phyloP scores from a whole-genome alignment of 92 coral and sea anemone genomes.

The Phenganax subtilis region DNA sequence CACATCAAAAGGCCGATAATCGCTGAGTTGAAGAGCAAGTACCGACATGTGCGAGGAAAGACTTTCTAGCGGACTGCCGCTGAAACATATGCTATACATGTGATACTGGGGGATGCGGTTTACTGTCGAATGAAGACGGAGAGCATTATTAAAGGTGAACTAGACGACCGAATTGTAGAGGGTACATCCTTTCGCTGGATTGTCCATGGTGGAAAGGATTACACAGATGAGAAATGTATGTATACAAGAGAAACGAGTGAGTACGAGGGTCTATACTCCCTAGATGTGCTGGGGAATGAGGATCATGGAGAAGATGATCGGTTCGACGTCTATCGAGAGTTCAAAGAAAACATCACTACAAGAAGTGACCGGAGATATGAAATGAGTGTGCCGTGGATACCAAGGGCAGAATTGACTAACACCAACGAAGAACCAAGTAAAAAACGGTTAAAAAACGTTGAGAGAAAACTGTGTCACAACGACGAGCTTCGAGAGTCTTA shows the following conservation, averaged over 20 bases:
- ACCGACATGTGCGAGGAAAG: constrained; percentile 49
- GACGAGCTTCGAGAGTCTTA: constrained; percentile 5
- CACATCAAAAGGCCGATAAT: constrained; percentile 40
- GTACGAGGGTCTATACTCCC: constrained; percentile 43
- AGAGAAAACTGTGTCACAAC: constrained; percentile 31
- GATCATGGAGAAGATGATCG: constrained; percentile 24
- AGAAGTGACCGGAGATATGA: constrained; percentile 23
- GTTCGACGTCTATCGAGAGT: constrained; percentile 1
- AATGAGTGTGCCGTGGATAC: constrained; percentile 48
- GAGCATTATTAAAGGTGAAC: constrained; percentile 45
- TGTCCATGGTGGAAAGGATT: constrained; percentile 52
- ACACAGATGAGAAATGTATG: constrained; percentile 52
- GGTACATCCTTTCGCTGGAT: constrained; percentile 63
- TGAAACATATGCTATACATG: constrained; percentile 51
- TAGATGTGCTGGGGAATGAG: constrained; percentile 37
- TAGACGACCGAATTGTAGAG: constrained; percentile 52
- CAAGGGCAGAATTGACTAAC: constrained; percentile 36
- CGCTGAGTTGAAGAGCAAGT: constrained; percentile 40
- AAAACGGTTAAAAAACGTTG: constrained; percentile 20
- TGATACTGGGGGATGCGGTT: constrained; percentile 50
- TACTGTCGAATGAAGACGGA: constrained; percentile 48
- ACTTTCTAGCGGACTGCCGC: constrained; percentile 40
- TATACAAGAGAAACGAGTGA: constrained; percentile 42
- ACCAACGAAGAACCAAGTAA: constrained; percentile 43
- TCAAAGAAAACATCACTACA: constrained; percentile 43